Base-by-base conservation (phyloP, 1,140 invertebrate species). In the Drosophila subobscura region DNA sequence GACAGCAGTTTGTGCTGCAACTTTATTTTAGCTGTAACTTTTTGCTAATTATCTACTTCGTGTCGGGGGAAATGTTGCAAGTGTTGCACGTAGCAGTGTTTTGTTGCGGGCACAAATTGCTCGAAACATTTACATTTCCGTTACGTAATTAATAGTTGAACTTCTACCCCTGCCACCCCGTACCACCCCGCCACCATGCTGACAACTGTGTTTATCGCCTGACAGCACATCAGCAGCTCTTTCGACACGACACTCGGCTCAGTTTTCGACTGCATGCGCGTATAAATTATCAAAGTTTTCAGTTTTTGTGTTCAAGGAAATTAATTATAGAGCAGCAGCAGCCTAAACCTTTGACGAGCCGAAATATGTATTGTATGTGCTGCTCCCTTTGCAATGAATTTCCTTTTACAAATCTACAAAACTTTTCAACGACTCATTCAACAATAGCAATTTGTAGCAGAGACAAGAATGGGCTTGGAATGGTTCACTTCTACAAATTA, bases 121-220 rank as follows among this genome's bases (percentile, higher is more conserved):
- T 42, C 67, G 68, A 53, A 83, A 77, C 76, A 81, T 81, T 81
- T 78, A 53, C 74, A 78, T 78, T 81, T 81, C 74, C 79, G 80
- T 73, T 57, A 58, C 47, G 70, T 83, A 81, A 78, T 81, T 78
- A 77, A 77, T 80, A 67, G 61, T 64, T 64, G 54, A 61, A 53
- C 65, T 55, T 37, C 3, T 33, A 10, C 46, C 12, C 16, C n/a
- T 20, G 16, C 16, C 16, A 20, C 16, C 1, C 6, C 8, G 5
- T 14, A 10, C 3, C 22, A 59, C 29, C 44, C 33, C 45, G 16
- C 46, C 27, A 27, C 23, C 47, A 1, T 5, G 20, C 42, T 41
- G 42, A 33, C 37, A 64, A 73, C 10, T 10, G 33, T 37, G 41
- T 73, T 65, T 73, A 75, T 75, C 54, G 52, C 47, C 42, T 59